Evolutionary conservation across 64 coral and sea anemone species (phyloP).

Genomic region (Stichodactyla mertensii): DNA sequence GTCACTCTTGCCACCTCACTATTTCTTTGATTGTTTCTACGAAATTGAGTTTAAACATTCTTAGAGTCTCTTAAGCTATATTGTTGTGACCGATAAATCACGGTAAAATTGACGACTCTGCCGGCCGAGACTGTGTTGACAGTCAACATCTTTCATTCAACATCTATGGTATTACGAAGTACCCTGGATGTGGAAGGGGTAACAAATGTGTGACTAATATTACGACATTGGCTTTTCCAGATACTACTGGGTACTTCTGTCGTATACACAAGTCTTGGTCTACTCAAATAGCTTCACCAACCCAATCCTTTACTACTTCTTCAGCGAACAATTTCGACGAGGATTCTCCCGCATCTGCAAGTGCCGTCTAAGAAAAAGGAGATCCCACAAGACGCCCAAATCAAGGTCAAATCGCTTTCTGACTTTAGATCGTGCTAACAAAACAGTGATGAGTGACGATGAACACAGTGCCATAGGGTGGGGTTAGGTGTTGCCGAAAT

Average conservation of each 20-base stretch:
- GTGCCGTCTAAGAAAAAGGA: constrained; percentile 1
- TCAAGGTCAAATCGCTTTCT: constrained; percentile 17
- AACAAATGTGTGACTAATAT: no score
- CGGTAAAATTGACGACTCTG: no score
- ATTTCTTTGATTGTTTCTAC: no score
- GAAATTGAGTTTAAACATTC: no score
- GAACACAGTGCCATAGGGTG: not conserved
- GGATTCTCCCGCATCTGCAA: constrained; percentile 36
- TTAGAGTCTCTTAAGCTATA: no score
- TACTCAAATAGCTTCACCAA: constrained; percentile 75
- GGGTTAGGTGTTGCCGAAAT: not conserved
- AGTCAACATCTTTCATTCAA: no score
- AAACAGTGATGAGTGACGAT: not conserved
- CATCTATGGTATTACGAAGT: no score
- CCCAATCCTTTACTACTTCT: constrained; percentile 74
- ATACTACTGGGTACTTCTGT: constrained; percentile 63
- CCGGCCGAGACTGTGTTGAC: no score
- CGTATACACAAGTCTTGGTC: constrained; percentile 72
- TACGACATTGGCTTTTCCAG: constrained; percentile 3
- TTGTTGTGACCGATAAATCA: no score
- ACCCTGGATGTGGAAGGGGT: no score
- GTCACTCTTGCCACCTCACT: no score
- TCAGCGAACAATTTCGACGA: constrained; percentile 73
- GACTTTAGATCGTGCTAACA: constrained; percentile 8
- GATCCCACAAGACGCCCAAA: not conserved